Base-by-base conservation (phyloP, 2,888 invertebrate genomes). In the Theretra japonica region DNA sequence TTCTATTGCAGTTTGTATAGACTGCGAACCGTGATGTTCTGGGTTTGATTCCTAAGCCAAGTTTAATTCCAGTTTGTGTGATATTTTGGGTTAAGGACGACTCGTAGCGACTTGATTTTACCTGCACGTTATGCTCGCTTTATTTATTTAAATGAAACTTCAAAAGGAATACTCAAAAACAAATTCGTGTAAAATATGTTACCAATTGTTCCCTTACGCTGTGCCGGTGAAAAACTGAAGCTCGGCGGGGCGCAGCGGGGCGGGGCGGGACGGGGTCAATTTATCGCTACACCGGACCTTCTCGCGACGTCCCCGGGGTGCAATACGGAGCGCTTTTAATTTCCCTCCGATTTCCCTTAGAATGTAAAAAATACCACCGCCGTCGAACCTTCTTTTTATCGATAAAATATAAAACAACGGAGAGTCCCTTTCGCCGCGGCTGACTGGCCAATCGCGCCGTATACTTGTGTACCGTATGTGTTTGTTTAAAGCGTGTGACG, bases 241-340 rank as follows among this genome's bases (percentile, higher is more conserved):
- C 58, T 73, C 62, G 71, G 72, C 62, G 75, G 70, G 60, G 74
- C 56, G 59, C 56, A 28, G 70, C 71, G 72, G 70, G 60, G 75
- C 68, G 68, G 28, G 53, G 71, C 62, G 72, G 71, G 62, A 65
- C 21, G 71, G 71, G 74, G 73, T 73, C 82, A 84, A 85, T 86
- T 85, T 83, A 85, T 83, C 82, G 86, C 80, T 82, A 82, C 81
- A 82, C 80, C 78, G 79, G 80, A 75, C 75, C 81, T 75, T 78
- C 75, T 74, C 69, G 70, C 73, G 69, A 62, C 73, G 73, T 80
- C 85, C 81, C 84, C 23, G 19, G 82, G 78, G 85, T 59, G 74
- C 79, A 72, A 82, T 85, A 80, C 77, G 69, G 78, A 69, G 78
- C 76, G 78, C 81, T 84, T 85, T 85, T 85, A 83, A 85, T 82